Evolutionary conservation across 2,797 vertebrate species (phyloP).

Genomic region (Peromyscus nudipes): DNA sequence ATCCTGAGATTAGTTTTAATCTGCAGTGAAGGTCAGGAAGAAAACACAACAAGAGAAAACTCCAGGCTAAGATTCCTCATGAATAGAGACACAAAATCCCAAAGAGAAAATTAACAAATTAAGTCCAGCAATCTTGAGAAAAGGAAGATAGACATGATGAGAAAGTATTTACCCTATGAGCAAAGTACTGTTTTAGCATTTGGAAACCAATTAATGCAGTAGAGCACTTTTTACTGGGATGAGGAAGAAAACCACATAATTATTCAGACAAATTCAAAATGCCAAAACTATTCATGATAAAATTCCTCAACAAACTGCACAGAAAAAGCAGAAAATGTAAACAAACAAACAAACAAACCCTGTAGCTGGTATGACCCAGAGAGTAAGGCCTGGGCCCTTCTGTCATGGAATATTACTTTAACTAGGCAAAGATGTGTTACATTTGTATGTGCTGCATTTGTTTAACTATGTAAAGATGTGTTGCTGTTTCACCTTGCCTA

Average conservation of each 20-base stretch:
- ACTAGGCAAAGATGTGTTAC: no score
- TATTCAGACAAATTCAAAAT: neutral
- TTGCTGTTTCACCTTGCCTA: neutral
- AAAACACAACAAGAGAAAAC: neutral
- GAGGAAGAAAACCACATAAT: neutral
- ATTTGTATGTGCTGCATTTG: no score
- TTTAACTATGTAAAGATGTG: neutral
- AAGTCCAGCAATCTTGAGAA: neutral
- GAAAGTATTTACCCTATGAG: neutral
- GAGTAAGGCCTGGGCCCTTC: neutral
- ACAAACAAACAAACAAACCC: no score
- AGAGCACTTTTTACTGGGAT: neutral
- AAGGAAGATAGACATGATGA: neutral
- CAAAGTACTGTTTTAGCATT: neutral
- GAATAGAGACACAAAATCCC: neutral
- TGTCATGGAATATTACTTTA: neutral
- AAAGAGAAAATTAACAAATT: constrained; percentile 22
- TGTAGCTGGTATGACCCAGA: no score
- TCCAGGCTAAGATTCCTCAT: neutral
- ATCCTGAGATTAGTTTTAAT: neutral
- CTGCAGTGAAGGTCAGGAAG: neutral
- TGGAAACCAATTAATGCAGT: neutral
- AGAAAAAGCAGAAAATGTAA: neutral
- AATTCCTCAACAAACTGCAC: neutral
- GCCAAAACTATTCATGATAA: neutral